Conservation (phyloP, 2,113 vertebrate genomes). For the Oriolus oriolus region DNA sequence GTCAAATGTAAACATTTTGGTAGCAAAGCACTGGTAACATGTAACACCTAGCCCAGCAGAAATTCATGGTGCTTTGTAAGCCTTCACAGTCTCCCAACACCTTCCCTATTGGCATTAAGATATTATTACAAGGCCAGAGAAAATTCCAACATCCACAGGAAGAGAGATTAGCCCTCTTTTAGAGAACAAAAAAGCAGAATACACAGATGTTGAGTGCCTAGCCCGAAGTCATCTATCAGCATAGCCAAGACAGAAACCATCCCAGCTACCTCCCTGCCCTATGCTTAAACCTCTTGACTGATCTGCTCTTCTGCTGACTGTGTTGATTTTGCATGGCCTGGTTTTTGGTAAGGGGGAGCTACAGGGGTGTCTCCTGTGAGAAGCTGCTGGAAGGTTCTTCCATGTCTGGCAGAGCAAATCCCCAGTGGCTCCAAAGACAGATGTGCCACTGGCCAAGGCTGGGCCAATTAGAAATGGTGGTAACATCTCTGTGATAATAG, state of each 20-base stretch:
- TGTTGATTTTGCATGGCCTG: not conserved
- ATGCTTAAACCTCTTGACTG: constrained; percentile 1
- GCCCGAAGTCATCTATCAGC: not conserved
- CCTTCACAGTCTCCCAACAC: not conserved
- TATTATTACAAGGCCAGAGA: not conserved
- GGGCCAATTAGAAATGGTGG: not conserved
- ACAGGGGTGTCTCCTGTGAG: not conserved
- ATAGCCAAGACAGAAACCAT: not conserved
- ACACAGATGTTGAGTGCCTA: not conserved
- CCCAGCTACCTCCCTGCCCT: not conserved
- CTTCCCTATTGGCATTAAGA: not conserved
- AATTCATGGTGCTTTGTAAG: not conserved
- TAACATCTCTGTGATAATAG: not conserved
- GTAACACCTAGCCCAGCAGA: not conserved
- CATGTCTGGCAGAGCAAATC: not conserved
- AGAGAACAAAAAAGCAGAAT: not conserved
- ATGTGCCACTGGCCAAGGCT: not conserved
- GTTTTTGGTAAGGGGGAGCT: not conserved
- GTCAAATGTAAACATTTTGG: not conserved
- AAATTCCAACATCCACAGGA: not conserved
- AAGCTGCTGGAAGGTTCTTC: not conserved
- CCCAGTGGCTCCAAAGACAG: not conserved
- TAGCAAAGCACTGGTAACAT: not conserved
- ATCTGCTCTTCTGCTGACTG: not conserved
- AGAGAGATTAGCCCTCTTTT: not conserved